phyloP scores from a whole-genome alignment of 2,888 invertebrate genomes.

The Spodoptera picta region DNA sequence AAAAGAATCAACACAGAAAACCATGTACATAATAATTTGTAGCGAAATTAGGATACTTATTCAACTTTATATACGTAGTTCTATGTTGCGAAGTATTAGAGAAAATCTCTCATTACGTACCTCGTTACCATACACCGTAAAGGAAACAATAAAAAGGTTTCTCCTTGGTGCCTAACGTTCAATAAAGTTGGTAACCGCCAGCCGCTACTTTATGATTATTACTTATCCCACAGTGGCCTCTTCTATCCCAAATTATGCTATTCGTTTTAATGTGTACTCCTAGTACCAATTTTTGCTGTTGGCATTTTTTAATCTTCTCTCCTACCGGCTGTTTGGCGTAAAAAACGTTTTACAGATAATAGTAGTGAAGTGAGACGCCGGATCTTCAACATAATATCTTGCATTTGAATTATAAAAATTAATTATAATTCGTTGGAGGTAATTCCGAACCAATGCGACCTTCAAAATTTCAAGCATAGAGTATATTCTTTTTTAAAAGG shows the following conservation, averaged over 20 bases:
- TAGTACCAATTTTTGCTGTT: constrained; percentile 54
- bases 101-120: constrained; percentile 11
- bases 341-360: too few species aligned
- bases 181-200: constrained; percentile 56
- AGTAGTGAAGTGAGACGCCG: too few species aligned
- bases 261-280: constrained; percentile 62
- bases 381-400: too few species aligned
- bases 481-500: too few species aligned
- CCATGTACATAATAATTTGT: too few species aligned
- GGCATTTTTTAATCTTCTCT: constrained; percentile 52
- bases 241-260: constrained; percentile 64
- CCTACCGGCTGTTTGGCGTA: constrained; percentile 5
- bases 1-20: too few species aligned
- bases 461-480: too few species aligned
- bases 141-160: constrained; percentile 58
- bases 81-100: background rate
- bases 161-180: constrained; percentile 41
- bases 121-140: constrained; percentile 36
- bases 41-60: too few species aligned
- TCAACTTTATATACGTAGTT: too few species aligned
- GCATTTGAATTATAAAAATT: too few species aligned
- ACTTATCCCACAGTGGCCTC: constrained; percentile 55
- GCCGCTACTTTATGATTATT: constrained; percentile 66
- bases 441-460: too few species aligned
- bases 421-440: too few species aligned